These are phyloP conservation scores for Psophia crepitans DNA, from an alignment of 2,113 vertebrate genomes.

Conservation along the genomic window DNA sequence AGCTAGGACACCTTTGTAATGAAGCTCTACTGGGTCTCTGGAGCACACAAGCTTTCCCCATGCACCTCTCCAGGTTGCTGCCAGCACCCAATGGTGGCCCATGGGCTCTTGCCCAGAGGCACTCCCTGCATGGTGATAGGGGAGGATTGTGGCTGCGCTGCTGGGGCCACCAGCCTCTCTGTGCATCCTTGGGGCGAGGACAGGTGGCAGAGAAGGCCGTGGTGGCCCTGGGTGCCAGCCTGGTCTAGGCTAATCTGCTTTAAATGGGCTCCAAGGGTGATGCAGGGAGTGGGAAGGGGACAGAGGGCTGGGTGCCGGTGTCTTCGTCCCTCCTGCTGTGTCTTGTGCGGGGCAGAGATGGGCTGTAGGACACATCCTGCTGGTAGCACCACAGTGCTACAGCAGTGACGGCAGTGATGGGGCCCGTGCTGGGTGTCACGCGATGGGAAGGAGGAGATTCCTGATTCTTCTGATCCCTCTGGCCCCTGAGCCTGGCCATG, in stretches of 20 bases:
- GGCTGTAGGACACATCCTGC: neutral
- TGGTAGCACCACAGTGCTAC: neutral
- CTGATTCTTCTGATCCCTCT: neutral
- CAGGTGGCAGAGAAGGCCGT: neutral
- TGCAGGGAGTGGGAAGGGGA: neutral
- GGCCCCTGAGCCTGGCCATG: neutral
- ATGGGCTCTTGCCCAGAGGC: fast-evolving
- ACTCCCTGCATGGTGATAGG: neutral
- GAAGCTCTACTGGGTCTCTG: neutral
- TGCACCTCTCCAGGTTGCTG: neutral
- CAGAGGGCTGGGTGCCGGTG: neutral
- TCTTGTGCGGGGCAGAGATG: neutral
- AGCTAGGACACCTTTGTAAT: neutral
- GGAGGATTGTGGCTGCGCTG: neutral
- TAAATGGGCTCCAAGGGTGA: neutral
- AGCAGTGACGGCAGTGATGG: neutral
- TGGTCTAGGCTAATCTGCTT: neutral
- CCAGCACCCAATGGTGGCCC: neutral
- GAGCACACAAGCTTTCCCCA: neutral
- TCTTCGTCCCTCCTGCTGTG: neutral
- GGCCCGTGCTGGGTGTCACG: neutral
- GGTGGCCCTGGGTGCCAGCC: neutral
- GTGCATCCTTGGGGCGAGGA: neutral
- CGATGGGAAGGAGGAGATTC: neutral
- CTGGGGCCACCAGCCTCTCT: neutral